Conservation (phyloP, 2,113 vertebrate genomes). For the Paradoxurus hermaphroditus region DNA sequence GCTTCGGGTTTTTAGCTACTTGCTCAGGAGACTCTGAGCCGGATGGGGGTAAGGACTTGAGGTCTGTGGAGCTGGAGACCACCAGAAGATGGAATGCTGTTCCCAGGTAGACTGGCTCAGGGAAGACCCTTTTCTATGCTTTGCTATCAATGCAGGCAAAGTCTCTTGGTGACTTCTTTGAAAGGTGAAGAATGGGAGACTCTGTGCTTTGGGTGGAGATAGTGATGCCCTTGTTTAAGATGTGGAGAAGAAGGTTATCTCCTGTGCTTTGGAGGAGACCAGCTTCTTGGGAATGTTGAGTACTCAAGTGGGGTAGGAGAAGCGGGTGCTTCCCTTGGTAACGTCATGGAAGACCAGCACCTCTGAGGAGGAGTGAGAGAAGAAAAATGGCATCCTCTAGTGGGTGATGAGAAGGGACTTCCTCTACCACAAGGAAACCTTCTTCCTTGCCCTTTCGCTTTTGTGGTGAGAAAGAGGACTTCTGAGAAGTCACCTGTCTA, state of each 20-base stretch:
- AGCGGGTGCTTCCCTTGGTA: slow-evolving; percentile 86
- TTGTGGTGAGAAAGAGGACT: slow-evolving; percentile 81
- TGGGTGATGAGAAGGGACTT: slow-evolving; percentile 85
- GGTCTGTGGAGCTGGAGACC: slow-evolving; percentile 78
- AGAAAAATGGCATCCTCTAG: slow-evolving; percentile 82
- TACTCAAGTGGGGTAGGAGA: slow-evolving; percentile 87
- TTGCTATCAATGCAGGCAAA: slow-evolving; percentile 85
- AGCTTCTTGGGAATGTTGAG: slow-evolving; percentile 68
- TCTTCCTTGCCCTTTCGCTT: slow-evolving; percentile 88
- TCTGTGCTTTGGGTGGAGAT: slow-evolving; percentile 86
- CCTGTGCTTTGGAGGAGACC: neutral
- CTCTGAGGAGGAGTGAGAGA: slow-evolving; percentile 84
- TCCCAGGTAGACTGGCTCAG: slow-evolving; percentile 85
- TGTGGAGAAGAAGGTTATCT: slow-evolving; percentile 83
- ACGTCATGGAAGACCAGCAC: slow-evolving; percentile 87
- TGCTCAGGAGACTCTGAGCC: slow-evolving; percentile 85
- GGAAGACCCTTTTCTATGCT: slow-evolving; percentile 89
- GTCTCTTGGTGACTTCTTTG: slow-evolving; percentile 82
- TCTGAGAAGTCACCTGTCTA: slow-evolving; percentile 80
- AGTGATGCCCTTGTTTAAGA: slow-evolving; percentile 82
- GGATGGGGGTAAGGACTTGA: slow-evolving; percentile 35
- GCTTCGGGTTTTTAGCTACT: slow-evolving; percentile 85
- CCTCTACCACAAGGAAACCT: slow-evolving; percentile 90
- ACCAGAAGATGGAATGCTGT: slow-evolving; percentile 86
- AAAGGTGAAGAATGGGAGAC: slow-evolving; percentile 87